A percentile compares a stretch with the other conserved stretches of the same genome.
Conservation (phyloP, 2,888 invertebrate genomes). For the Nemoura dubitans region DNA sequence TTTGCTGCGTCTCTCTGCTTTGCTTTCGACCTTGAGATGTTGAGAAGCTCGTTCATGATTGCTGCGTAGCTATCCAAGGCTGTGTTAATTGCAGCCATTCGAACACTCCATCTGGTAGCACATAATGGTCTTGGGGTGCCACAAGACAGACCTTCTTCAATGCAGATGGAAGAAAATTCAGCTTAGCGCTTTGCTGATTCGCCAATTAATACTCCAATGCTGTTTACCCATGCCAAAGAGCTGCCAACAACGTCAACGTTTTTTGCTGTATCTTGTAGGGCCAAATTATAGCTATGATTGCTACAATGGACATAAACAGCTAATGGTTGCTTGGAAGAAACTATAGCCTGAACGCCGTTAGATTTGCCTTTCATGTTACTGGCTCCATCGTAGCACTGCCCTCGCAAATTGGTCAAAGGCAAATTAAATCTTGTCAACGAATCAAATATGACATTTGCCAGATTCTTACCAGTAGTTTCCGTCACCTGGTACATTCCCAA, state of each 20-base stretch:
- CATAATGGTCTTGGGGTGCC: constrained; percentile 39
- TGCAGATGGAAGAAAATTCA: constrained; percentile 24
- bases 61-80: constrained; percentile 23
- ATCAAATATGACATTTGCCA: constrained; percentile 40
- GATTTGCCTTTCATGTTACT: constrained; percentile 41
- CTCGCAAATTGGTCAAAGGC: constrained; percentile 35
- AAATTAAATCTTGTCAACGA: constrained; percentile 39
- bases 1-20: constrained; percentile 32
- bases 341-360: constrained; percentile 38
- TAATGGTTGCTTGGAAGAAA: constrained; percentile 34
- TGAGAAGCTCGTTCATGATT: constrained; percentile 34
- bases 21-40: constrained; percentile 29
- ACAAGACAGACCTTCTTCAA: constrained; percentile 17
- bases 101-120: constrained; percentile 42
- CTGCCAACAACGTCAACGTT: constrained; percentile 27
- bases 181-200: constrained; percentile 34
- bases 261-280: constrained; percentile 36
- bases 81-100: constrained; percentile 39
- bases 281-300: constrained; percentile 41
- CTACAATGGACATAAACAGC: constrained; percentile 43
- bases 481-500: constrained; percentile 40
- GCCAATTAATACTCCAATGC: constrained; percentile 36
- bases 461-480: constrained; percentile 23
- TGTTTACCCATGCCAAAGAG: constrained; percentile 34
- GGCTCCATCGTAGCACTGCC: constrained; percentile 42